Conservation (phyloP, 2,888 invertebrate genomes). For the Caradrina clavipalpis region DNA sequence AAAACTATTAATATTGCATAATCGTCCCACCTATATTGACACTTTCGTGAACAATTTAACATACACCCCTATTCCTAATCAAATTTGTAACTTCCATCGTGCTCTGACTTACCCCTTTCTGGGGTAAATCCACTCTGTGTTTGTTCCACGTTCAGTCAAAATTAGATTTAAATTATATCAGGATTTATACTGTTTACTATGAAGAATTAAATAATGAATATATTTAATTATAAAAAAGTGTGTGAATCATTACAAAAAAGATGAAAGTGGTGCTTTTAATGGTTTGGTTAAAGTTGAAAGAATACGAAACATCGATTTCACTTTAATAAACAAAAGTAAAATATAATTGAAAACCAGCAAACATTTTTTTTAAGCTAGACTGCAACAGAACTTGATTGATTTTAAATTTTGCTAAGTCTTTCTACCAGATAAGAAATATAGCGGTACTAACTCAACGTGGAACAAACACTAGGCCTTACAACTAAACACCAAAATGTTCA, state of each 20-base stretch:
- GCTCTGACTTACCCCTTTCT: slow-evolving; percentile 83
- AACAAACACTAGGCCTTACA: slow-evolving; percentile 75
- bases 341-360: too few species aligned
- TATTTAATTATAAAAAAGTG: too few species aligned
- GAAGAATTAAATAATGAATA: neutral
- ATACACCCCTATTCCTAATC: slow-evolving; percentile 83
- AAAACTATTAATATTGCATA: slow-evolving; percentile 84
- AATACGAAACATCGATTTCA: too few species aligned
- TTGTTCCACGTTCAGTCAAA: slow-evolving; percentile 68
- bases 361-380: too few species aligned
- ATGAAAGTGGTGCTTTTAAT: too few species aligned
- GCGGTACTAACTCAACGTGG: slow-evolving; percentile 64
- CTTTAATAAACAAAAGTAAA: too few species aligned
- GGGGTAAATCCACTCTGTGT: slow-evolving; percentile 75
- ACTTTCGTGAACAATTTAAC: slow-evolving; percentile 71
- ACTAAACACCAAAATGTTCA: slow-evolving; percentile 74
- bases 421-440: neutral
- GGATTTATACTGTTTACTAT: neutral
- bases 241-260: too few species aligned
- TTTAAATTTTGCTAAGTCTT: neutral
- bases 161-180: neutral
- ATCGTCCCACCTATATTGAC: slow-evolving; percentile 85
- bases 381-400: neutral
- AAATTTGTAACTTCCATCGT: slow-evolving; percentile 90
- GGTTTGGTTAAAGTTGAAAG: too few species aligned